Evolutionary conservation across 2,888 invertebrate species (phyloP).

Genomic region (Tipula confusa): DNA sequence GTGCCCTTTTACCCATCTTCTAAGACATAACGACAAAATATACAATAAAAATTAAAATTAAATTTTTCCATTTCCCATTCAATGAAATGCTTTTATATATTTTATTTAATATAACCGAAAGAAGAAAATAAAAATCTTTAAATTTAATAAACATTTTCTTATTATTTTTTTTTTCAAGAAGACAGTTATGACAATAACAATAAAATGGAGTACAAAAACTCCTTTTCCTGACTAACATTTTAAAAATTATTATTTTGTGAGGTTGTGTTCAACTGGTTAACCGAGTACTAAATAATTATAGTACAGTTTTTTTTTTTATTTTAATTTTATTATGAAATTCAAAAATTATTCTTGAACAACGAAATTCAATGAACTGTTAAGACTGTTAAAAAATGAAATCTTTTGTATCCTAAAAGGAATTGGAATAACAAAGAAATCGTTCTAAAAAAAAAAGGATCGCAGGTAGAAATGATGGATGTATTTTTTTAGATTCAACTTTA

Average conservation of each 20-base stretch:
- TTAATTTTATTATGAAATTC: not conserved
- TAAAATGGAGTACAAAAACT: not conserved
- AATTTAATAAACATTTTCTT: not conserved
- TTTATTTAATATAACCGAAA: not conserved
- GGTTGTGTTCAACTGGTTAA: slow-evolving; percentile 9
- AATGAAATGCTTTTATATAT: not conserved
- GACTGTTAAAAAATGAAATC: not conserved
- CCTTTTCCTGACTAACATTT: not conserved
- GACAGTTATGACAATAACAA: not conserved
- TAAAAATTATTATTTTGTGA: not conserved
- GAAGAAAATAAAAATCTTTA: not conserved
- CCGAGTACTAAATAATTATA: not conserved
- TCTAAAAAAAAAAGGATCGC: slow-evolving; percentile 16
- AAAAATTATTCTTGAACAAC: not conserved
- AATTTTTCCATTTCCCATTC: slow-evolving; percentile 9
- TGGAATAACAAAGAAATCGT: not conserved
- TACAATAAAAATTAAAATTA: slow-evolving; percentile 3
- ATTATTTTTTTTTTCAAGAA: not conserved
- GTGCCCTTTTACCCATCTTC: slow-evolving; percentile 20
- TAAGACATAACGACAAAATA: not conserved
- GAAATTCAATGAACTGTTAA: slow-evolving; percentile 12
- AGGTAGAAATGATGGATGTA: not conserved
- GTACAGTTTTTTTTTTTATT: not conserved
- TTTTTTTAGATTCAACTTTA: not conserved
- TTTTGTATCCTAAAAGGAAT: not conserved